Evolutionary conservation across 2,888 invertebrate species (phyloP).

Genomic region (Mallateleia sp.): DNA sequence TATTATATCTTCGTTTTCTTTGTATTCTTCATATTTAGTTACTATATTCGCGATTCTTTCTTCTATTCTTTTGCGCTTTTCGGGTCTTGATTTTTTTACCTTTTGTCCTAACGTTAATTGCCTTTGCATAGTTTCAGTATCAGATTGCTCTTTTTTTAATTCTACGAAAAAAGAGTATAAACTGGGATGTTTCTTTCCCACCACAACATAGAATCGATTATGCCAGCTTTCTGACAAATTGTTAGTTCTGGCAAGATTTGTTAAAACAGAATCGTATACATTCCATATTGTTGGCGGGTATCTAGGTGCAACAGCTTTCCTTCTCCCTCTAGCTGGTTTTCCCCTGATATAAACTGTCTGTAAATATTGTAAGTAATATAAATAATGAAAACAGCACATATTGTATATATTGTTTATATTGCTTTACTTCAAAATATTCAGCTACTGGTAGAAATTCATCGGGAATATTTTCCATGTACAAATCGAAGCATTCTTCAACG

Average conservation of each 20-base stretch:
- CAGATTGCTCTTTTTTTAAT: constrained; percentile 47
- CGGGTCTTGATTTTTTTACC: background rate
- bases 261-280: background rate
- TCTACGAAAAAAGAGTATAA: constrained; percentile 33
- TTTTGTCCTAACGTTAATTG: background rate
- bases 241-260: constrained; percentile 32
- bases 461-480: background rate
- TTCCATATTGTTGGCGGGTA: background rate
- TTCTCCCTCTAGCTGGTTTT: constrained; percentile 11
- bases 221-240: constrained; percentile 43
- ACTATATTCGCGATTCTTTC: background rate
- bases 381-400: no score
- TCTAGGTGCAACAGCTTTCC: background rate
- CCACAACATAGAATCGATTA: constrained; percentile 29
- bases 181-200: no score
- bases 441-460: background rate
- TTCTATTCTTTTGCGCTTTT: background rate
- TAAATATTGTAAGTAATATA: constrained; percentile 1
- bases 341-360: background rate
- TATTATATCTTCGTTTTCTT: constrained; percentile 5
- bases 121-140: constrained; percentile 24
- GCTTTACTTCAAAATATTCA: background rate
- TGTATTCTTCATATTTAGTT: background rate
- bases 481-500: constrained; percentile 4
- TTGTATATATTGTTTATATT: no score